Evolutionary conservation across 2,888 invertebrate species (phyloP), one percentile per base, ranked within the genome.

Genomic region (Tridacna crocea): DNA sequence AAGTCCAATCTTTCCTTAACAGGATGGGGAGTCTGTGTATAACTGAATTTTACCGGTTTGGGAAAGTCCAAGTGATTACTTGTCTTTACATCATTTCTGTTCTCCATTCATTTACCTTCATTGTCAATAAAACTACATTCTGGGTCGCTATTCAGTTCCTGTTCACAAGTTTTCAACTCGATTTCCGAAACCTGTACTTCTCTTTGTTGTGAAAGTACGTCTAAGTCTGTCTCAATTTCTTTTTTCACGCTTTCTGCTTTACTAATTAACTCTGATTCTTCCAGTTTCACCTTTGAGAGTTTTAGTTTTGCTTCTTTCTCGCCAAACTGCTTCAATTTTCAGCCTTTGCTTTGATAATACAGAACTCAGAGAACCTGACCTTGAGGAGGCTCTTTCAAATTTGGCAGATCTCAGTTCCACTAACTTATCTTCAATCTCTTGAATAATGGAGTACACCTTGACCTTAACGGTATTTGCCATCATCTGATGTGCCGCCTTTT

Each of bases 151-250:
- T 36, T 8, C 2, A 36, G 36, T 36, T 36, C 36, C 36, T 36
- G 36, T 36, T 36, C 36, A 36, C 36, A 4, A 36, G 36, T 8
- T 36, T 8, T 36, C 36, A 60, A 24, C n/a, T 60, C 60, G 11
- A 60, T 12, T n/a, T n/a, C 60, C 0, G 60, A 60, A 8, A 60
- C 60, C 6, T 60, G 60, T 0, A 60, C 60, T 6, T 60, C 60
- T n/a, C n/a, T 60, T n/a, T n/a, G n/a, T n/a, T 60, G 17, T 15
- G 60, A n/a, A 12, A 60, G 24, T n/a, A 60, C 8, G n/a, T n/a
- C 60, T 60, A 60, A 60, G n/a, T 60, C n/a, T n/a, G 60, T n/a
- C n/a, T 60, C 19, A 60, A 60, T 60, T 24, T 60, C 19, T 10
- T n/a, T 55, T n/a, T 60, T 60, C n/a, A 15, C 8, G 0, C n/a